Evolutionary conservation across 53 echinoderm and acorn worm species (phyloP).

Genomic region (Glandiceps talaboti): DNA sequence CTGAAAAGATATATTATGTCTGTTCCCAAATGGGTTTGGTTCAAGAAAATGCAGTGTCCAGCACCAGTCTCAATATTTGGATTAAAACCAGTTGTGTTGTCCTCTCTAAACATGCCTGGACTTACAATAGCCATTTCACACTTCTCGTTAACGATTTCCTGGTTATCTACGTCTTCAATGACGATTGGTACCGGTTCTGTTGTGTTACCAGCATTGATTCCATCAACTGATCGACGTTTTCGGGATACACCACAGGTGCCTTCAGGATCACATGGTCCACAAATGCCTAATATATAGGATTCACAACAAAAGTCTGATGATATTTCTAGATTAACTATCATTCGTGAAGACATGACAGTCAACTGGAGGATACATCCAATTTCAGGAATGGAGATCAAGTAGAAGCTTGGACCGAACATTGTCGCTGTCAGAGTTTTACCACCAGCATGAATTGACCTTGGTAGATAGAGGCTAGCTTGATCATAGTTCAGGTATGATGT

Average conservation of each 20-base stretch:
- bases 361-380: slow-evolving; percentile 27
- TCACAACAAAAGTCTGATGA: slow-evolving; percentile 24
- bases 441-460: slow-evolving; percentile 6
- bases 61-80: slow-evolving; percentile 11
- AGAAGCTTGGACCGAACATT: slow-evolving; percentile 10
- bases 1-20: slow-evolving; percentile 16
- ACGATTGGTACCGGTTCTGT: neutral
- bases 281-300: slow-evolving; percentile 25
- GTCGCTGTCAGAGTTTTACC: slow-evolving; percentile 15
- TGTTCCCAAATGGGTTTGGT: slow-evolving; percentile 26
- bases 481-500: slow-evolving; percentile 25
- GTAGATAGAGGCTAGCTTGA: slow-evolving; percentile 15
- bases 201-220: neutral
- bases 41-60: slow-evolving; percentile 29
- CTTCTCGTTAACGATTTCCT: slow-evolving; percentile 14
- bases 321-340: slow-evolving; percentile 37
- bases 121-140: neutral
- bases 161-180: slow-evolving; percentile 11
- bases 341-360: slow-evolving; percentile 22
- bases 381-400: slow-evolving; percentile 15
- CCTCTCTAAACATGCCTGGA: neutral
- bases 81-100: neutral
- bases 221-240: slow-evolving; percentile 1
- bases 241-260: slow-evolving; percentile 39
- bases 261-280: slow-evolving; percentile 18